Evolutionary conservation across 2,113 vertebrate species (phyloP), one percentile per base, ranked within the genome.

Genomic region (zebrafish (Danio rerio)): DNA sequence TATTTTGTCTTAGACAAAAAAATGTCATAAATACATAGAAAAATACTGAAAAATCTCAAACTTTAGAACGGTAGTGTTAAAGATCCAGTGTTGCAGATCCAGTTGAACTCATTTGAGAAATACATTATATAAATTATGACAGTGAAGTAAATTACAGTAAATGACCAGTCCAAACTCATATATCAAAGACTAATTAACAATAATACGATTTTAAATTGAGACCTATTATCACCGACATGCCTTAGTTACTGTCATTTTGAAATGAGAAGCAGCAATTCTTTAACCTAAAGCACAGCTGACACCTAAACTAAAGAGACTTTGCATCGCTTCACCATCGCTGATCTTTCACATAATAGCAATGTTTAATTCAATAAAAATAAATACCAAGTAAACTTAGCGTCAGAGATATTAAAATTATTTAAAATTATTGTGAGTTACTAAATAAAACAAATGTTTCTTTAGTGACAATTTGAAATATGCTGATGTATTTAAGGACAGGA

Each of bases 381-480:
- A 45, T 16, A 45, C 7, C 18, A 31, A 69, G 59, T 13, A 62
- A 12, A 62, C 18, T 0, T 18, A 71, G 45, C 49, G 4, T 49
- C 9, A 49, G 9, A 66, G 9, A 71, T 18, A 11, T 31, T n/a
- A n/a, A n/a, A 52, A 71, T 11, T 15, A 4, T n/a, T 21, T 62
- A 16, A 9, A 20, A 61, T 61, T 16, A 69, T 2, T 20, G 18
- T 20, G 18, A 13, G 16, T 56, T 43, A 8, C 16, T 58, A 6
- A 43, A 43, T 31, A 31, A 31, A 10, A 10, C 16, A 43, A 31
- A 13, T 65, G 62, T 52, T 75, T 75, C 11, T 59, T 42, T n/a
- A 59, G 10, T 59, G 40, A 75, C 31, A 20, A 43, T 75, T 66
- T 79, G 21, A 79, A 79, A 79, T 50, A 82, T 82, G 62, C 15